Conservation (phyloP, 2,113 vertebrate genomes). For the Hyperopisus bebe region DNA sequence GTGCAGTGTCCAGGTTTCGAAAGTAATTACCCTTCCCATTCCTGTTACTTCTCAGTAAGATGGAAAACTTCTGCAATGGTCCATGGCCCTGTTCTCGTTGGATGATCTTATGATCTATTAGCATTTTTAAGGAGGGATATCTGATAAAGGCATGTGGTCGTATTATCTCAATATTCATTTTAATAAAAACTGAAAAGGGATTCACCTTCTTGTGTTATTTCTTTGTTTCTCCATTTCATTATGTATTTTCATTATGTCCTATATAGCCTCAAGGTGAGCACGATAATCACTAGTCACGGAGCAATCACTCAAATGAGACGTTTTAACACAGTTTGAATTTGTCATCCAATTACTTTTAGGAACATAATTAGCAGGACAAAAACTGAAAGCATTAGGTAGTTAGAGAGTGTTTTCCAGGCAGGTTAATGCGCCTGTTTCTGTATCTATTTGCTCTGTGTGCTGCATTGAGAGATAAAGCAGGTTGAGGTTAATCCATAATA, state of each 20-base stretch:
- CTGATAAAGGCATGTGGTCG: not conserved
- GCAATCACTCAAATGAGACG: slow-evolving; percentile 25
- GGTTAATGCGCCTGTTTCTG: not conserved
- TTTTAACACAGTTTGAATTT: slow-evolving; percentile 25
- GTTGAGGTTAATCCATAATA: not conserved
- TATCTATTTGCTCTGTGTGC: not conserved
- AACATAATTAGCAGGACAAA: slow-evolving; percentile 23
- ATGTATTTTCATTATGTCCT: not conserved
- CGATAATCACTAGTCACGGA: slow-evolving; percentile 13
- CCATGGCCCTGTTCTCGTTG: not conserved
- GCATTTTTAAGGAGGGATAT: not conserved
- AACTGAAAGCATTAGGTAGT: slow-evolving; percentile 8
- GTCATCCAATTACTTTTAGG: slow-evolving; percentile 31
- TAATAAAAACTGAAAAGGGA: not conserved
- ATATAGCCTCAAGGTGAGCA: slow-evolving; percentile 9
- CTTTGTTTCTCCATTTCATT: not conserved
- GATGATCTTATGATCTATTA: not conserved
- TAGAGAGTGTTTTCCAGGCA: not conserved
- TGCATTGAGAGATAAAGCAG: not conserved
- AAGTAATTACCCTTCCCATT: slow-evolving; percentile 10
- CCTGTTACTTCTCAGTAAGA: slow-evolving; percentile 9
- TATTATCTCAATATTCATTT: not conserved
- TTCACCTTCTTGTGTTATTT: not conserved
- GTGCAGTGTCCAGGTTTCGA: slow-evolving; percentile 6
- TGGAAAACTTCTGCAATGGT: not conserved